These are phyloP conservation scores for Eilema caniola DNA, from an alignment of 2,888 invertebrate genomes.

Conservation along the genomic window DNA sequence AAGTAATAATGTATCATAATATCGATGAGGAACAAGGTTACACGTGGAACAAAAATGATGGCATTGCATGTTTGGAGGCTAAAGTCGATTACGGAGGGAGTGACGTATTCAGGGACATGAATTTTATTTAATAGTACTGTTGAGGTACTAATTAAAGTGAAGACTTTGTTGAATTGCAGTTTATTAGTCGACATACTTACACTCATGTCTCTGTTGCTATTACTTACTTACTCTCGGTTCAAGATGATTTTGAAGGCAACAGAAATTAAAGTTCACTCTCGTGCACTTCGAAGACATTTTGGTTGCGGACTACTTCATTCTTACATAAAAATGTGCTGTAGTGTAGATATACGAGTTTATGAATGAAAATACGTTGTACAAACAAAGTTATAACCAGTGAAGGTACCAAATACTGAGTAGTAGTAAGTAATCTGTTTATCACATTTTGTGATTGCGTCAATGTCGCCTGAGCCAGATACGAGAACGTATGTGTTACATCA, in stretches of 20 bases:
- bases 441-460: conserved; percentile 39
- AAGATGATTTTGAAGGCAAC: background rate
- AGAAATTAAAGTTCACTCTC: background rate
- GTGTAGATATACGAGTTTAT: background rate
- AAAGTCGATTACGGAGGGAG: conserved; percentile 48
- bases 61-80: conserved; percentile 60
- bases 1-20: conserved; percentile 24
- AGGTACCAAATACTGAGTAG: conserved; percentile 27
- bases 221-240: too few species aligned
- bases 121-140: conserved; percentile 6
- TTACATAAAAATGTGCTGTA: background rate
- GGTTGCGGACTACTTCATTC: background rate
- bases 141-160: background rate
- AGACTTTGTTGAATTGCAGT: background rate
- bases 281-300: background rate
- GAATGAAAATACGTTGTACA: background rate
- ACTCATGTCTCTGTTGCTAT: background rate
- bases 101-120: conserved; percentile 34
- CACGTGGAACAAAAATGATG: conserved; percentile 70
- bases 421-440: conserved; percentile 41
- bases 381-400: conserved; percentile 1
- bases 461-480: conserved; percentile 28
- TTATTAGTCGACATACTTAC: background rate
- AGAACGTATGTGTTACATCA: conserved; percentile 39
- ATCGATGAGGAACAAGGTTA: conserved; percentile 71